Evolutionary conservation across 2,113 vertebrate genomes (phyloP).

Genomic region (Lepidiolamprologus cunningtoni): DNA sequence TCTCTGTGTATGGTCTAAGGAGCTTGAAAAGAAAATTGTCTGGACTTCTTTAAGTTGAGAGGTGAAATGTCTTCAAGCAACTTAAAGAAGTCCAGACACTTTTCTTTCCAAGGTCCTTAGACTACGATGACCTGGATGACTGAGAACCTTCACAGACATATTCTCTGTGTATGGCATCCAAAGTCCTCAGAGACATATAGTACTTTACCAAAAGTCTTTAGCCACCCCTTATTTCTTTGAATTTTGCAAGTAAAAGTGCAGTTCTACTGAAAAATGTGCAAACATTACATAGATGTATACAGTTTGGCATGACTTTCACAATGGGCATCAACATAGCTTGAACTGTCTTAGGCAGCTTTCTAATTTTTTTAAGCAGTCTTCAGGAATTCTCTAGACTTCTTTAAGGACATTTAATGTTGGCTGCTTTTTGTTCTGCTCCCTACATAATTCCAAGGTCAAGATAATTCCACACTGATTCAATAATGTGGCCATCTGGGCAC

Average conservation of each 20-base stretch:
- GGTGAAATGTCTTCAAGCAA: background rate
- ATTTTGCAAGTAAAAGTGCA: background rate
- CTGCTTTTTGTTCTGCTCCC: background rate
- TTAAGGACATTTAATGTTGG: background rate
- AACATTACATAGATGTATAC: background rate
- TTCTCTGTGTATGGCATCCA: background rate
- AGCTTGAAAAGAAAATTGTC: background rate
- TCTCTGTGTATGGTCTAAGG: background rate
- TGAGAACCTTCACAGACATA: background rate
- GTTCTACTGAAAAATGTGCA: background rate
- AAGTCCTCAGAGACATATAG: background rate
- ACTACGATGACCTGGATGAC: background rate
- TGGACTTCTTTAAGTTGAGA: background rate
- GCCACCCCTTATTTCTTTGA: background rate
- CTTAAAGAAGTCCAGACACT: background rate
- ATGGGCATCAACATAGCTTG: background rate
- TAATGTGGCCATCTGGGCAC: background rate
- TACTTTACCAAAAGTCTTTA: background rate
- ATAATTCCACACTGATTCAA: background rate
- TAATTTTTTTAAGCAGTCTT: background rate
- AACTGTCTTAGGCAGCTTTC: background rate
- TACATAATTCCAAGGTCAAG: background rate
- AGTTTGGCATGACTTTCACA: background rate
- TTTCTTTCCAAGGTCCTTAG: background rate
- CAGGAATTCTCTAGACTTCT: background rate